phyloP scores from a whole-genome alignment of 1,140 invertebrate species.

The Eumeta japonica region DNA sequence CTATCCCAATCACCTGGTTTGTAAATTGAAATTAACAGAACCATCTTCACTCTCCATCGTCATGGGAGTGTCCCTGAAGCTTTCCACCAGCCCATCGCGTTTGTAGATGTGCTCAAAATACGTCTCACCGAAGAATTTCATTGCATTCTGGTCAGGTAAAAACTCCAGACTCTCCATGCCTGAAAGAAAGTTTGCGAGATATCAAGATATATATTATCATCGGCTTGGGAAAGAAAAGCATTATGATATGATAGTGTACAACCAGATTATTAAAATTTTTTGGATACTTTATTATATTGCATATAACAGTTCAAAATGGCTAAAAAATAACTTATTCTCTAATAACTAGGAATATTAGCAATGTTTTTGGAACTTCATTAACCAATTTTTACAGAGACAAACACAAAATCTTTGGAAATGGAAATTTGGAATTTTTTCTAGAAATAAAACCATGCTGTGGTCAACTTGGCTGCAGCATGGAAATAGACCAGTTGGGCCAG shows the following conservation, averaged over 20 bases:
- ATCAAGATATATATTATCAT: not conserved
- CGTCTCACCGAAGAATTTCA: constrained; percentile 80
- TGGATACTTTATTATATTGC: not conserved
- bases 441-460: too few relatives aligned
- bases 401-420: too few relatives aligned
- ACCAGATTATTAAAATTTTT: not conserved
- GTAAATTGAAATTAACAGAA: constrained; percentile 61
- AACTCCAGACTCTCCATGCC: constrained; percentile 85
- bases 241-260: not conserved
- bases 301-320: too few relatives aligned
- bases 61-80: constrained; percentile 73
- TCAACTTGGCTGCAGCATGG: too few relatives aligned
- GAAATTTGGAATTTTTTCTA: too few relatives aligned
- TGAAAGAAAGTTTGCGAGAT: constrained; percentile 14
- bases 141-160: constrained; percentile 69
- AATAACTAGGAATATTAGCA: too few relatives aligned
- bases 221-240: too few relatives aligned
- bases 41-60: constrained; percentile 66
- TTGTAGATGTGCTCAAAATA: constrained; percentile 73
- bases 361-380: too few relatives aligned
- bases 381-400: too few relatives aligned
- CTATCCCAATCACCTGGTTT: constrained; percentile 36
- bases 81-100: constrained; percentile 65
- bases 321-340: too few relatives aligned
- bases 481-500: too few relatives aligned